These are phyloP conservation scores for Bedellia somnulentella DNA, from an alignment of 2,888 invertebrate genomes.

Conservation along the genomic window DNA sequence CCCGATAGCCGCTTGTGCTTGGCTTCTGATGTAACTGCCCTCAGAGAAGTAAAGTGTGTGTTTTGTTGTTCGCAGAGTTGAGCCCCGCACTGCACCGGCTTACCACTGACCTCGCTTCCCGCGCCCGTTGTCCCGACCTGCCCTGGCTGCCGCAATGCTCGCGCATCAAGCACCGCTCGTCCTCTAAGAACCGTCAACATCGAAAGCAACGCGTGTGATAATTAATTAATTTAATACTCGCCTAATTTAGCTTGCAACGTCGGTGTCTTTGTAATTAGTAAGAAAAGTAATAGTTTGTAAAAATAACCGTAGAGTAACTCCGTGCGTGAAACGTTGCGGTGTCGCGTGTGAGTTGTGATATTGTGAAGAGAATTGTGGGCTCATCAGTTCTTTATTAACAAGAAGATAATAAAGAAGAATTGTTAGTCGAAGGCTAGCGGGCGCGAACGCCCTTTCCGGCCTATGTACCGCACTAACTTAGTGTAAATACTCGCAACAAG, in stretches of 20 bases:
- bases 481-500: conserved; percentile 51
- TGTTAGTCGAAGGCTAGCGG: conserved; percentile 41
- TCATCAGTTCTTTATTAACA: conserved; percentile 14
- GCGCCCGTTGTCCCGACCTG: conserved; percentile 49
- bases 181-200: conserved; percentile 55
- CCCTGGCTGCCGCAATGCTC: conserved; percentile 47
- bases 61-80: conserved; percentile 64
- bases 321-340: conserved; percentile 24
- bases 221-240: conserved; percentile 49
- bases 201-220: conserved; percentile 58
- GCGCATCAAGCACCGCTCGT: conserved; percentile 57
- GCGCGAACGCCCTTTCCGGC: conserved; percentile 44
- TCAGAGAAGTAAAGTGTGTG: conserved; percentile 57
- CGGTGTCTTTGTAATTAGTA: conserved; percentile 53
- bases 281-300: conserved; percentile 45
- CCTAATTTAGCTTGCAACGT: conserved; percentile 58
- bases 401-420: conserved; percentile 24
- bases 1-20: conserved; percentile 59
- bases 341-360: conserved; percentile 35
- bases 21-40: conserved; percentile 50
- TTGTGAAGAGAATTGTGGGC: conserved; percentile 19
- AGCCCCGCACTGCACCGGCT: conserved; percentile 58
- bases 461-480: conserved; percentile 53
- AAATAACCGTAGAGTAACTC: conserved; percentile 19
- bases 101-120: conserved; percentile 59